Evolutionary conservation across 2,888 invertebrate genomes (phyloP).

Genomic region (Ochlodes sylvanus): DNA sequence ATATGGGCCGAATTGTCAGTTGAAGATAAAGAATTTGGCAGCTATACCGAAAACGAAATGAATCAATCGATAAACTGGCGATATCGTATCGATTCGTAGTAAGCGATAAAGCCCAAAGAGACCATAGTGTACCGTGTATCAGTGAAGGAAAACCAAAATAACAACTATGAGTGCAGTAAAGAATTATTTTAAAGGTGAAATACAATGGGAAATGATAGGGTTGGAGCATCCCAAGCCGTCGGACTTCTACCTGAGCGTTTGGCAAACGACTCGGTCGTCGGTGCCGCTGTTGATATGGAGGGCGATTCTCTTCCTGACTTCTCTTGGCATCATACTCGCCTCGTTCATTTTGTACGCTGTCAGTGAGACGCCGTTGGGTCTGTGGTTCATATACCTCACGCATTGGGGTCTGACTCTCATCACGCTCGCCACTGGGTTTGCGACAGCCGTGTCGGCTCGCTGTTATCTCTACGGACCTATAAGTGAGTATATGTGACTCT

Average conservation of each 20-base stretch:
- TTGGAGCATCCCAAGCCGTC: slow-evolving; percentile 67
- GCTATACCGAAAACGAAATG: slow-evolving; percentile 40
- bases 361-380: slow-evolving; percentile 52
- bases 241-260: slow-evolving; percentile 73
- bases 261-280: slow-evolving; percentile 71
- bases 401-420: slow-evolving; percentile 80
- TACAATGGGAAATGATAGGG: slow-evolving; percentile 59
- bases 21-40: slow-evolving; percentile 46
- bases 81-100: slow-evolving; percentile 43
- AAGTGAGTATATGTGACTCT: slow-evolving; percentile 61
- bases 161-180: slow-evolving; percentile 66
- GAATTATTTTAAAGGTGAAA: slow-evolving; percentile 68
- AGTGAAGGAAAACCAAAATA: slow-evolving; percentile 10
- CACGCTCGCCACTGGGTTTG: slow-evolving; percentile 64
- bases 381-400: slow-evolving; percentile 83
- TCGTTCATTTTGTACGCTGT: slow-evolving; percentile 64
- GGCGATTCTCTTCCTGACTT: slow-evolving; percentile 62
- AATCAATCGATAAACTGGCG: slow-evolving; percentile 52
- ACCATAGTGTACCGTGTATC: slow-evolving; percentile 18
- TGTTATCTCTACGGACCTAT: slow-evolving; percentile 71
- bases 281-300: slow-evolving; percentile 72
- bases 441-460: slow-evolving; percentile 65
- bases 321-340: slow-evolving; percentile 63
- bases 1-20: slow-evolving; percentile 25
- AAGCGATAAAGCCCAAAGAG: slow-evolving; percentile 42